Conservation (phyloP, 2,888 invertebrate genomes). For the Maniola hyperantus region DNA sequence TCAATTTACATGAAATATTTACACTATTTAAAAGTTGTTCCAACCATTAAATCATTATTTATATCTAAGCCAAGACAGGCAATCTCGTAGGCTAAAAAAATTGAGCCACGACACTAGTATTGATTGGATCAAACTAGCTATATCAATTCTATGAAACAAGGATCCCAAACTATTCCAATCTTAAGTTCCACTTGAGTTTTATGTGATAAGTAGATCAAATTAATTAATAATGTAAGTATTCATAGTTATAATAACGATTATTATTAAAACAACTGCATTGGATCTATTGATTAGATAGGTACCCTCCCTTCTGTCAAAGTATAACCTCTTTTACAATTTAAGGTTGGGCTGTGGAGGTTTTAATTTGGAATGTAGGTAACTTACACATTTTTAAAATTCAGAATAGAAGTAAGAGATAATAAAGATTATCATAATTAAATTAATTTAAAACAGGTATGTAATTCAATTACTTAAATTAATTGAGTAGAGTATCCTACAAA, state of each 20-base stretch:
- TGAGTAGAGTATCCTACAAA: background rate
- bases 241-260: background rate
- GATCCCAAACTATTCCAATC: background rate
- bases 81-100: conserved; percentile 32
- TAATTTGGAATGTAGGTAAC: background rate
- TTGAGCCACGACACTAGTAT: conserved; percentile 33
- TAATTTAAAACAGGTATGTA: background rate
- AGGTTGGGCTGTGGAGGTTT: background rate
- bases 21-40: background rate
- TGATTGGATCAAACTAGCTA: conserved; percentile 36
- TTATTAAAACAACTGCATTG: background rate
- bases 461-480: conserved; percentile 9
- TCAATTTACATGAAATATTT: conserved; percentile 21
- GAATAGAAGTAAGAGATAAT: background rate
- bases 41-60: background rate
- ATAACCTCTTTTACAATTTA: conserved; percentile 6
- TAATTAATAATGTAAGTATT: background rate
- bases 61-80: background rate
- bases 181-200: background rate
- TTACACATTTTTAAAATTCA: conserved; percentile 3
- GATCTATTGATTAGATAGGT: background rate
- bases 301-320: background rate
- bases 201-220: background rate
- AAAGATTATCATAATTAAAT: background rate
- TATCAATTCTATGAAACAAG: conserved; percentile 18